These are phyloP conservation scores for Drosophila koepferae DNA, from an alignment of 2,888 invertebrate genomes.

Conservation along the genomic window DNA sequence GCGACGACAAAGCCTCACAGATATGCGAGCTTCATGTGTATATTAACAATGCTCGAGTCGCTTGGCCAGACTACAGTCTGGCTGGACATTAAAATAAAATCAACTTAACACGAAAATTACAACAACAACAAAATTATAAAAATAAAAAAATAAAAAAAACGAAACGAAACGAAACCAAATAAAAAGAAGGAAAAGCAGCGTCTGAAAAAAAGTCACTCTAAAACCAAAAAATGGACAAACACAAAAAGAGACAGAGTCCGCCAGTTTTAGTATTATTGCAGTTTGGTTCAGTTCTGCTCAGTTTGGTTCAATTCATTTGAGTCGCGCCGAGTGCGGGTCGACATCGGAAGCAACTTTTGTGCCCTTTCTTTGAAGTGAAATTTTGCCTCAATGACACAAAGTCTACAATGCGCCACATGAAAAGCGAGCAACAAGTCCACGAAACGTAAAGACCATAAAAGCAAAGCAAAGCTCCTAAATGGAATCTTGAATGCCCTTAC, in stretches of 20 bases:
- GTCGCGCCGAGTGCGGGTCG: conserved; percentile 14
- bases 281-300: conserved; percentile 15
- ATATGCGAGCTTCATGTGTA: not conserved
- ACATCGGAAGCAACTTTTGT: conserved; percentile 51
- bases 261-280: conserved; percentile 32
- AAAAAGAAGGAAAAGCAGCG: conserved; percentile 53
- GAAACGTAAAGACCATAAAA: conserved; percentile 3
- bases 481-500: conserved; percentile 17
- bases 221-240: conserved; percentile 34
- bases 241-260: conserved; percentile 17
- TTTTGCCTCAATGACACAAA: conserved; percentile 66
- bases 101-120: conserved; percentile 61
- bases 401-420: conserved; percentile 54
- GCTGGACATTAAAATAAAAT: conserved; percentile 74
- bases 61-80: conserved; percentile 31
- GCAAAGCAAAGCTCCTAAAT: not conserved
- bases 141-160: too few species aligned
- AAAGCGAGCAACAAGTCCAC: conserved; percentile 16
- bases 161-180: conserved; percentile 18
- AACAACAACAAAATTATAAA: conserved; percentile 3
- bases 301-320: conserved; percentile 15
- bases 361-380: conserved; percentile 74
- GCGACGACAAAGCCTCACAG: not conserved
- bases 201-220: conserved; percentile 42
- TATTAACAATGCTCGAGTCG: conserved; percentile 22